Evolutionary conservation across 1,140 invertebrate genomes (phyloP), one percentile per base, ranked within the genome.

Genomic region (Hermetia illucens): DNA sequence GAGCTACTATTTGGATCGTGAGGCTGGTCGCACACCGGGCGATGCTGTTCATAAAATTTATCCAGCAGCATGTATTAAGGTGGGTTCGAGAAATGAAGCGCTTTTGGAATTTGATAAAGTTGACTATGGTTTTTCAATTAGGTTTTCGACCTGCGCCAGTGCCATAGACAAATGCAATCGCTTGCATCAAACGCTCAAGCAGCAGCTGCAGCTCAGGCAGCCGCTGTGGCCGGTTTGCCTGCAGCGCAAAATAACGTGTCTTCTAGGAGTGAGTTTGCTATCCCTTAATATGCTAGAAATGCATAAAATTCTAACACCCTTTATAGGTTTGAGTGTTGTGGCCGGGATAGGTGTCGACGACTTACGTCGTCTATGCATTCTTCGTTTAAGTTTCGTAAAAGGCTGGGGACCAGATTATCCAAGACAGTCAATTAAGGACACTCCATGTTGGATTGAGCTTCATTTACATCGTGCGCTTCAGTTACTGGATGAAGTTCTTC

Each of bases 331-430:
- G 31, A 72, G 72, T 3, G 74, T 74, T 25, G 73, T 90, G 13
- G 90, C 92, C 21, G 92, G 92, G 15, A 95, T 98, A 44, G 93
- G 94, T 6, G 95, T 98, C 2, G 95, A 98, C 63, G 94, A 98
- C 68, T 70, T 98, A 32, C 68, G 95, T 40, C 71, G 93, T 39
- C 72, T 98, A 19, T 98, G 94, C 59, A 94, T 98, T 56, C 70
- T 98, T 44, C 74, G 93, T 31, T 67, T 98, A 34, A 97, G 91
- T 63, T 99, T 98, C 62, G 95, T 99, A 1, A 99, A 98, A 68
- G 94, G 94, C 36, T 97, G 94, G 94, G 94, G 94, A 40, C 92
- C 91, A n/a, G 93, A 97, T 67, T 98, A 97, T 67, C 91, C 88
- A 2, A 70, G 93, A 43, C 80, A 87, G 56, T 92, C 85, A 40